Evolutionary conservation across 2,797 vertebrate species (phyloP).

Genomic region (Coranthus polyacanthus): DNA sequence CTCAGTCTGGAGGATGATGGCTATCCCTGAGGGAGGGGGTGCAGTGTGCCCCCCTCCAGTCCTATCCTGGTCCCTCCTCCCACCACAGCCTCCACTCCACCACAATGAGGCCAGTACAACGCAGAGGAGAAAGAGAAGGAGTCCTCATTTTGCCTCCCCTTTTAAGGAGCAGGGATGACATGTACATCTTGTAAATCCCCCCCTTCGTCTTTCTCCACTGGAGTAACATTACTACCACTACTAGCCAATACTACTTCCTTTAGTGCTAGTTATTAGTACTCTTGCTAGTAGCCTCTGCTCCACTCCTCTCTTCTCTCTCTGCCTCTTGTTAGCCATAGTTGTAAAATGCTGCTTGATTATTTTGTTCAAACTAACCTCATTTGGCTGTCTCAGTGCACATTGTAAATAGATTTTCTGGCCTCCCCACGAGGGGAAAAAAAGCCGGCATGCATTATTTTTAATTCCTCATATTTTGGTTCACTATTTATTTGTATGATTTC

Average conservation of each 20-base stretch:
- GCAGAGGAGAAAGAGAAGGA: constrained; percentile 74
- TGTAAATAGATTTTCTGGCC: constrained; percentile 63
- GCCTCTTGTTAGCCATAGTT: constrained; percentile 65
- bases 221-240: constrained; percentile 76
- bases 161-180: constrained; percentile 64
- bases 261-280: constrained; percentile 62
- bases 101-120: constrained; percentile 72
- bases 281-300: no score
- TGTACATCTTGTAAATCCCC: constrained; percentile 38
- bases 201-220: constrained; percentile 35
- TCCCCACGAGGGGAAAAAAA: constrained; percentile 17
- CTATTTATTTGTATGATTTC: constrained; percentile 69
- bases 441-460: constrained; percentile 38
- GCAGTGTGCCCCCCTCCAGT: constrained; percentile 43
- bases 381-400: constrained; percentile 57
- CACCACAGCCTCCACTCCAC: constrained; percentile 70
- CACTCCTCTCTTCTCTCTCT: constrained; percentile 59
- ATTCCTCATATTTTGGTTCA: constrained; percentile 42
- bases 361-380: constrained; percentile 81
- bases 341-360: constrained; percentile 72
- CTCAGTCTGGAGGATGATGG: constrained; percentile 97
- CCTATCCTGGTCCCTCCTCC: constrained; percentile 62
- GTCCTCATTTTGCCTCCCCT: constrained; percentile 48
- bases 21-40: constrained; percentile 90
- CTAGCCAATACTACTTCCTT: constrained; percentile 61